Conservation (phyloP, 2,113 vertebrate species). For the Balaenoptera acutorostrata region DNA sequence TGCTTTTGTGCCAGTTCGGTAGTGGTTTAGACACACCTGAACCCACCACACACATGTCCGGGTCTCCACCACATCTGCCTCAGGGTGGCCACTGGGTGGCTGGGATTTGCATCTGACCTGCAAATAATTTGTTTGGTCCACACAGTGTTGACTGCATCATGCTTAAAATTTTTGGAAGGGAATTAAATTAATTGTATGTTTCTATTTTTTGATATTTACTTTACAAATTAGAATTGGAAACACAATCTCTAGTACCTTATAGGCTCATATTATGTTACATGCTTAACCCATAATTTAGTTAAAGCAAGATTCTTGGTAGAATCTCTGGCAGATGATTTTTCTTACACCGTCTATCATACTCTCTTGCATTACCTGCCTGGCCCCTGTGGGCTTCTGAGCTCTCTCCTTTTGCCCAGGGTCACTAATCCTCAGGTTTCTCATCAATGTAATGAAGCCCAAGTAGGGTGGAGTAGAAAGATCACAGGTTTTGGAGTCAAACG, state of each 20-base stretch:
- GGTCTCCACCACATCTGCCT: background rate
- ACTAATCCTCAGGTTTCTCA: background rate
- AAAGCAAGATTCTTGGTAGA: background rate
- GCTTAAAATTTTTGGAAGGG: background rate
- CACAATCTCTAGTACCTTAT: background rate
- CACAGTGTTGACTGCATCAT: fast-evolving
- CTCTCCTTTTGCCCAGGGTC: background rate
- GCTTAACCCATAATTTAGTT: background rate
- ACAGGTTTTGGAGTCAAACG: background rate
- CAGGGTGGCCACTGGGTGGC: no score
- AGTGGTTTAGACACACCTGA: background rate
- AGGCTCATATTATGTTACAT: no score
- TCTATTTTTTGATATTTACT: background rate
- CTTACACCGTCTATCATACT: fast-evolving
- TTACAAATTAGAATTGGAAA: background rate
- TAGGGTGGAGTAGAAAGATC: background rate
- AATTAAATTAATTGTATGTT: background rate
- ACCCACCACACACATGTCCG: background rate
- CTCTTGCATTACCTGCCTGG: background rate
- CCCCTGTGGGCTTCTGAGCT: no score
- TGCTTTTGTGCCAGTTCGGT: background rate
- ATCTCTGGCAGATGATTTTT: background rate
- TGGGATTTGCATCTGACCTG: background rate
- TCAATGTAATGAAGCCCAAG: background rate
- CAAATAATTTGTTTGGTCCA: background rate